Conservation (phyloP, 2,113 vertebrate genomes). For the Grammomys surdaster region DNA sequence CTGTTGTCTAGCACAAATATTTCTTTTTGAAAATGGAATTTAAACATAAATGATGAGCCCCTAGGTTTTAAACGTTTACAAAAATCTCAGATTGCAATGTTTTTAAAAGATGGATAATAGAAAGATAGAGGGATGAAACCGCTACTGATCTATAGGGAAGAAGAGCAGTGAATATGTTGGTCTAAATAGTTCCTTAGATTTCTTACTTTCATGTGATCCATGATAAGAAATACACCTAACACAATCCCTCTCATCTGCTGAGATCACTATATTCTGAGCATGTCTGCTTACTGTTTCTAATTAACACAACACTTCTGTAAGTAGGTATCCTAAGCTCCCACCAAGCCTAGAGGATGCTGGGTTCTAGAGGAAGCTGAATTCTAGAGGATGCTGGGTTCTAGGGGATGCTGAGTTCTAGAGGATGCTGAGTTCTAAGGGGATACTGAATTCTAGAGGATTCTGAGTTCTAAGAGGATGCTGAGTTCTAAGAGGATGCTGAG, state of each 20-base stretch:
- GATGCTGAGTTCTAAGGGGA: background rate
- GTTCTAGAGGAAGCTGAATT: background rate
- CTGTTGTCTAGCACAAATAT: background rate
- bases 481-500: too few species aligned
- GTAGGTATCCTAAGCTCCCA: background rate
- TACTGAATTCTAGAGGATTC: background rate
- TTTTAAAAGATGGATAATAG: constrained; percentile 14
- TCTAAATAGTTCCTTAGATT: background rate
- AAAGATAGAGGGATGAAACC: background rate
- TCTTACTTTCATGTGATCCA: background rate
- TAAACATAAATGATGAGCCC: constrained; percentile 29
- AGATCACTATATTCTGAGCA: background rate
- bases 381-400: background rate
- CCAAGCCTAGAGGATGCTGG: background rate
- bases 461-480: too few species aligned
- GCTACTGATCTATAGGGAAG: background rate
- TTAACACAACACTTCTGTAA: background rate
- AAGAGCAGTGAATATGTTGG: background rate
- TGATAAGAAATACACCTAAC: constrained; percentile 7
- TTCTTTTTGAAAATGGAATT: constrained; percentile 4
- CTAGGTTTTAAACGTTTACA: background rate
- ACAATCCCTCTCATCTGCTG: background rate
- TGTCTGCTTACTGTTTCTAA: background rate
- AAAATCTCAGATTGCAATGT: background rate
- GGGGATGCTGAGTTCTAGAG: background rate